Conservation (phyloP, 1,140 invertebrate species). For the Neotoxoptera formosana region DNA sequence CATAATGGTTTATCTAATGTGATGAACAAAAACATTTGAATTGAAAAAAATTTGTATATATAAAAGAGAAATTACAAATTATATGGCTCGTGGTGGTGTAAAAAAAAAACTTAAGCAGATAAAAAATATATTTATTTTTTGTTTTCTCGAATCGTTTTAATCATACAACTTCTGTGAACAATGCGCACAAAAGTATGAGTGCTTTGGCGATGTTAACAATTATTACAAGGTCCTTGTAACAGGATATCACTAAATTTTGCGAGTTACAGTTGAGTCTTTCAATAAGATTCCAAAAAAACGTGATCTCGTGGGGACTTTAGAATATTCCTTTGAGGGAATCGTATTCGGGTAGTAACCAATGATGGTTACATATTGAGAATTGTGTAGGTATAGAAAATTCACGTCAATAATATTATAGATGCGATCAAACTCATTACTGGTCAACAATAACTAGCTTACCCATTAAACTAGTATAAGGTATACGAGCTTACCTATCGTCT, state of each 20-base stretch:
- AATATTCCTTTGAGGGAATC: too few species aligned
- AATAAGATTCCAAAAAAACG: too few species aligned
- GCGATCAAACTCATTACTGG: too few species aligned
- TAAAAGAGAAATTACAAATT: background rate
- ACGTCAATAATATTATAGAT: too few species aligned
- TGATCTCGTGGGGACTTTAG: too few species aligned
- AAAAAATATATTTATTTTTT: background rate
- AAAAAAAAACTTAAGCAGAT: background rate
- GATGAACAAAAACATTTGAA: background rate
- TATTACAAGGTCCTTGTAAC: background rate
- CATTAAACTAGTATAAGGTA: too few species aligned
- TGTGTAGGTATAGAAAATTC: too few species aligned
- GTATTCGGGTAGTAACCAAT: too few species aligned
- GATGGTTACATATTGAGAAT: too few species aligned
- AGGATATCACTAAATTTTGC: background rate
- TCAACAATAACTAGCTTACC: too few species aligned
- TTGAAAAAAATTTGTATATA: background rate
- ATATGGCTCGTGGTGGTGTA: background rate
- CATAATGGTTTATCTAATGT: background rate
- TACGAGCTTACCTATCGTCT: too few species aligned
- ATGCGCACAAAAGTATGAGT: background rate
- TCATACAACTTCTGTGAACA: background rate
- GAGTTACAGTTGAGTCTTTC: too few species aligned
- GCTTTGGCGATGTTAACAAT: background rate
- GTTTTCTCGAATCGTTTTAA: background rate